These are phyloP conservation scores for Masticophis lateralis DNA, from an alignment of 2,797 vertebrate genomes.

Conservation along the genomic window DNA sequence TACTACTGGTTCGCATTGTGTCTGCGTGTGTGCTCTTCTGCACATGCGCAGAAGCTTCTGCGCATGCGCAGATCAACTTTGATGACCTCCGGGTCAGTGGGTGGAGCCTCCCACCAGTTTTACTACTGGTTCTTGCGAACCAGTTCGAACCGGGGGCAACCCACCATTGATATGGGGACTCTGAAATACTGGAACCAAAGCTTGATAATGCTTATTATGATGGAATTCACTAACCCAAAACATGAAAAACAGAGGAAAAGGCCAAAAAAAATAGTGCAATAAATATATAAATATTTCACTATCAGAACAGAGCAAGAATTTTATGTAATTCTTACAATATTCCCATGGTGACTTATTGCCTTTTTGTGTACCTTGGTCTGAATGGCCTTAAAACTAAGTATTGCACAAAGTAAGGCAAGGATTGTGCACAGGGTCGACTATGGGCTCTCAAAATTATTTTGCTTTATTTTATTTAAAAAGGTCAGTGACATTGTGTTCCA, in stretches of 20 bases:
- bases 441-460: not conserved
- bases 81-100: too few species aligned
- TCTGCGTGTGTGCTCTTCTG: too few species aligned
- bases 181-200: not conserved
- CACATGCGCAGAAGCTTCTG: too few species aligned
- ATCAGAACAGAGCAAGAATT: not conserved
- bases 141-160: too few species aligned
- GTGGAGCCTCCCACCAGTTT: too few species aligned
- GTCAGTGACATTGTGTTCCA: not conserved
- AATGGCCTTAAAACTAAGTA: not conserved
- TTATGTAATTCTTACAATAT: not conserved
- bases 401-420: not conserved
- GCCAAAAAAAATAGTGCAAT: not conserved
- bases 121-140: too few species aligned
- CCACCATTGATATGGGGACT: not conserved
- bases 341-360: not conserved
- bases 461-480: not conserved
- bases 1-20: too few species aligned
- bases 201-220: not conserved
- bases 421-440: not conserved
- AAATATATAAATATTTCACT: not conserved
- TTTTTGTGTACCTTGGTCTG: not conserved
- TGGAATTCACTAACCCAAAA: not conserved
- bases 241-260: not conserved
- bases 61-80: too few species aligned